Percentiles rank a stretch among this genome's conserved stretches.
These are phyloP conservation scores for Phalanger gymnotis DNA, from an alignment of 2,797 vertebrate species.

Conservation along the genomic window DNA sequence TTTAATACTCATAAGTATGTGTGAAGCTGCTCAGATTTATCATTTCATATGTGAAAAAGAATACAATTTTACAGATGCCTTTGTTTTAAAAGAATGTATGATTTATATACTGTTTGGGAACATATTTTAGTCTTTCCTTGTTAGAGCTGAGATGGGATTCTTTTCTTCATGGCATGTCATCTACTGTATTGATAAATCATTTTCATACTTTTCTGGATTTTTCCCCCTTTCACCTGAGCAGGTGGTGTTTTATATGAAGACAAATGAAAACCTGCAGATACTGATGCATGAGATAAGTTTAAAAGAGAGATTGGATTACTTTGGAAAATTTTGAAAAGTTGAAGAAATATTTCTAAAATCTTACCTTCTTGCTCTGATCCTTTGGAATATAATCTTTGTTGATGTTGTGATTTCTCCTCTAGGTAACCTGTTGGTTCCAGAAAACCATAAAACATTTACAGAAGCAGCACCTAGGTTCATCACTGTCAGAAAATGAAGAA, in stretches of 20 bases:
- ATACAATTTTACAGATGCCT: neutral
- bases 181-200: conserved; percentile 1
- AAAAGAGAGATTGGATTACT: conserved; percentile 22
- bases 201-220: conserved; percentile 13
- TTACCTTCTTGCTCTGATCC: conserved; percentile 20
- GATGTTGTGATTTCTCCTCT: conserved; percentile 63
- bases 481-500: conserved; percentile 88
- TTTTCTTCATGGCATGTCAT: conserved; percentile 46
- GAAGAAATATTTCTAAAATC: conserved; percentile 19
- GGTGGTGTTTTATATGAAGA: conserved; percentile 33
- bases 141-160: conserved; percentile 23
- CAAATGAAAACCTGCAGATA: neutral
- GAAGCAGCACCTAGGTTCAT: conserved; percentile 86
- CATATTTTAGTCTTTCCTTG: neutral
- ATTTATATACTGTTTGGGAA: neutral
- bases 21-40: conserved; percentile 29
- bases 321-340: conserved; percentile 37
- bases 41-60: conserved; percentile 6
- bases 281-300: conserved; percentile 3
- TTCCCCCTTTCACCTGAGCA: conserved; percentile 31
- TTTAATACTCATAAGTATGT: neutral
- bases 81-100: conserved; percentile 23
- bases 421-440: conserved; percentile 89
- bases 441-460: conserved; percentile 84
- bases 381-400: conserved; percentile 19